Evolutionary conservation across 64 coral and sea anemone genomes (phyloP), one percentile per base, ranked within the genome.

Genomic region (Orbicella faveolata): DNA sequence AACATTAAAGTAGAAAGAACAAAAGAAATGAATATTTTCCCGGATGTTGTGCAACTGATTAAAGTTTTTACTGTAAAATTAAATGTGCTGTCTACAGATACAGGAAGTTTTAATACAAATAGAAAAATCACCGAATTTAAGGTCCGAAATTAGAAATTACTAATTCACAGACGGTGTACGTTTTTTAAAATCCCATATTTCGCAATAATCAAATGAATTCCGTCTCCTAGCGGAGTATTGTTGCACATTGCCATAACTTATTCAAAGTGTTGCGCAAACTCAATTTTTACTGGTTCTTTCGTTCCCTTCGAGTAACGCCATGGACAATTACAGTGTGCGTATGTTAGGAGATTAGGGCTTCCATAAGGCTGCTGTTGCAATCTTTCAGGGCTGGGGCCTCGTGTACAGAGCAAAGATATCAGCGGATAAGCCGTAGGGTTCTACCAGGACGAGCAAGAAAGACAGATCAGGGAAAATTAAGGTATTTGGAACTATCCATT

Each of bases 181-280:
- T 30, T 30, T 53, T 4, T 53, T 53, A 6, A 0, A 53, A 53
- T 53, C 10, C 52, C 52, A 6, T 53, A 10, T 53, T 53, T 30
- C 52, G 52, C 10, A 53, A 53, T 67, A 21, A 67, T 16, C 63
- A 75, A 41, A 52, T n/a, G 26, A 79, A 16, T 39, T 39, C 36
- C 51, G 0, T 55, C 23, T 55, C 77, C 44, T 7, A 55, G 20
- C 9, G 52, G 14, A n/a, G 21, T 52, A 57, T 55, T 79, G 25
- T 26, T 25, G 0, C 21, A 23, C 21, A 70, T 70, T n/a, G n/a
- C 7, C 20, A 70, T 70, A 70, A 70, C 21, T 70, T 70, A 77
- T 77, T 77, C 18, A 77, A 77, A 14, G 1, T 44, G 23, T 77
- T 77, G 75, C 75, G 37, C 51, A 79, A 79, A 57, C n/a, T 26